Conservation (phyloP, 2,113 vertebrate genomes). For the Melozone crissalis region DNA sequence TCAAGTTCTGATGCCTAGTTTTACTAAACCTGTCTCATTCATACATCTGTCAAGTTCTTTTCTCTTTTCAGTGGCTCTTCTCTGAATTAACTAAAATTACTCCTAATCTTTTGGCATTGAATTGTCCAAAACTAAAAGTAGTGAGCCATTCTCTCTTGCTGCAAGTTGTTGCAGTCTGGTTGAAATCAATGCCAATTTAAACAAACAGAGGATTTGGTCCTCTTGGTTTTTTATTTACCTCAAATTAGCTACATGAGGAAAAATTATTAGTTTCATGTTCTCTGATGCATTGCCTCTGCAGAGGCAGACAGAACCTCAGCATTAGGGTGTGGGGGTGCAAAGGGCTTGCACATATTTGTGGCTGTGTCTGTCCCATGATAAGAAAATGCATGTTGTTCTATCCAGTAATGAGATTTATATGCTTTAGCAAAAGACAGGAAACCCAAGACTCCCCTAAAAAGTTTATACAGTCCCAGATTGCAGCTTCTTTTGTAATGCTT, state of each 20-base stretch:
- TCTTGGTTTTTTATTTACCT: not conserved
- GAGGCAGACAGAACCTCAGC: not conserved
- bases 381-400: not conserved
- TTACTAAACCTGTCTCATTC: not conserved
- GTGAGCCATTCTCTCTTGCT: not conserved
- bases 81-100: not conserved
- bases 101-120: not conserved
- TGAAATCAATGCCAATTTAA: conserved; percentile 33
- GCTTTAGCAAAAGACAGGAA: not conserved
- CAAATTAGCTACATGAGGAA: not conserved
- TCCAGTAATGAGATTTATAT: not conserved
- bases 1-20: not conserved
- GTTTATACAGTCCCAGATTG: not conserved
- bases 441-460: not conserved
- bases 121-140: not conserved
- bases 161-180: not conserved
- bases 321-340: not conserved
- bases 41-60: not conserved
- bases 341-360: not conserved
- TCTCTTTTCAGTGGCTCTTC: not conserved
- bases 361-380: not conserved
- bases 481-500: not conserved
- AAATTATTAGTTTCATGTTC: not conserved
- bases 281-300: not conserved
- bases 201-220: not conserved